Evolutionary conservation across 2,888 invertebrate genomes (phyloP), one percentile per base, ranked within the genome.

Genomic region (Athalia circularis): DNA sequence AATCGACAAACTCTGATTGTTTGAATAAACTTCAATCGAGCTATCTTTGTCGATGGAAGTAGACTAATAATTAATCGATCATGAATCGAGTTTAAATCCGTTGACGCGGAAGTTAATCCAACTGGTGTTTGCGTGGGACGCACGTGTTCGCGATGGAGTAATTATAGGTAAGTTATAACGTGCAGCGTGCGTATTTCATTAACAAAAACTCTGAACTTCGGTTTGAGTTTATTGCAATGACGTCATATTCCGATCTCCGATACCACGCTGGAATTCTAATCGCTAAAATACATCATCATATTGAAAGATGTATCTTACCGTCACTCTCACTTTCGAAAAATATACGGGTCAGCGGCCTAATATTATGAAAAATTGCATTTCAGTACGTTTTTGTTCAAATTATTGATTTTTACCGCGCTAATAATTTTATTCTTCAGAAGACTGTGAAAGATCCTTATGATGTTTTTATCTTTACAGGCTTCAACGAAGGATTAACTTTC

Each of bases 161-260:
- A n/a, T 48, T 68, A 47, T 47, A 15, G 45, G 47, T 59, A 45
- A 13, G 45, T 7, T 45, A 45, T 45, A 72, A 59, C 15, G 9
- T 4, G 72, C 47, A 72, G 13, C 13, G 9, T 47, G 29, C 57
- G 72, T 45, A 47, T 59, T 8, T 59, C 47, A 72, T 72, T 72
- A 72, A 47, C 13, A 15, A 59, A 72, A 45, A 59, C 9, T 72
- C 29, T 9, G 45, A 72, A 57, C 59, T 8, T 7, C 29, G 7
- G 57, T 52, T 15, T 70, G 43, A n/a, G 0, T 54, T 54, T 54
- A 70, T 54, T n/a, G 52, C 43, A 72, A 52, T 47, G 13, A 45
- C 59, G 72, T 59, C 72, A 59, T 68, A 50, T 45, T 70, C 3
- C 6, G n/a, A 70, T 70, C 59, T 29, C 15, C 13, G 43, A 48